Base-by-base conservation (phyloP, 2,888 invertebrate genomes). In the Drosophila pseudotalamancana region DNA sequence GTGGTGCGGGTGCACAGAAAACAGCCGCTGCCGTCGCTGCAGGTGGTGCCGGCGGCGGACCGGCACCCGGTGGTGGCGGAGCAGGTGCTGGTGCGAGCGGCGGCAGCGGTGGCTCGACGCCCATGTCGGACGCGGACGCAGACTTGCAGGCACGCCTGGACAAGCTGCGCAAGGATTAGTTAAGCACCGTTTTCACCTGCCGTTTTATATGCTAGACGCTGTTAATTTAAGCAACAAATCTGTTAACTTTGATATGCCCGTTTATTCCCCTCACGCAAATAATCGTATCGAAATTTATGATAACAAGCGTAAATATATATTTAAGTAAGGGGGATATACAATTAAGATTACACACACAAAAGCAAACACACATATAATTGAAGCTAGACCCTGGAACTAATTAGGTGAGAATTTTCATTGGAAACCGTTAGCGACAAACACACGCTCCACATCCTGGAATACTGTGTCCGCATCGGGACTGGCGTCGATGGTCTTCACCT, bases 111-210 rank as follows among this genome's bases (percentile, higher is more conserved):
- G 93, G 91, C 9, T 92, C 92, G 0, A 92, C 92, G 8, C 92
- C 92, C 16, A 88, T 95, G 59, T 93, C 94, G n/a, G 97, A 97
- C 91, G 97, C 97, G 0, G 99, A 99, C 93, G 99, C 99, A 16
- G 99, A 99, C 92, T 93, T 99, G 73, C 98, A 99, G 93, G 98
- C 98, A 51, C 94, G 99, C 75, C 94, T 99, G 84, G 98, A 99
- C 92, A 99, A 98, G 92, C 93, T 99, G 89, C 94, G 98, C 59
- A 82, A 87, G 69, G 81, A 82, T 53, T 82, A 62, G 23, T 35
- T 50, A 29, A 59, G 16, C 39, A 56, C 56, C 65, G 45, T 50
- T 43, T 45, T 34, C 46, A 61, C 29, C 51, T 72, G 67, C 59
- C 59, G 50, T 49, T 69, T 45, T 55, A 23, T 73, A 70, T 43